Evolutionary conservation across 2,888 invertebrate species (phyloP), one percentile per base, ranked within the genome.

Genomic region (Amphipyra tragopoginis): DNA sequence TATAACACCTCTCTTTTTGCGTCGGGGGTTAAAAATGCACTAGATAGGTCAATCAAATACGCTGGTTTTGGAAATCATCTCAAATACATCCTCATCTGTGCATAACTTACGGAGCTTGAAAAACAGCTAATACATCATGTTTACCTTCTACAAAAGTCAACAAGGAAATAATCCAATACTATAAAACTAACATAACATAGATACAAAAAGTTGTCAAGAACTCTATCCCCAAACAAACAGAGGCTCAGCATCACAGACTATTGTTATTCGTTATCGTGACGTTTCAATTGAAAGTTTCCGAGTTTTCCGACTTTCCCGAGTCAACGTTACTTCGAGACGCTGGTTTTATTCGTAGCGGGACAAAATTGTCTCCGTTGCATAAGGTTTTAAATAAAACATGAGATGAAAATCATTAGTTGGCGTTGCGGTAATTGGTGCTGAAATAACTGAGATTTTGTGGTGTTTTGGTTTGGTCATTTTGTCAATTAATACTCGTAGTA

Each of bases 231-330:
- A 39, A 63, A 62, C 64, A 51, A 64, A 48, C 65, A 21, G 51
- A 15, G 62, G 54, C 59, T 60, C 52, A 57, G 57, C 70, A 61
- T 55, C 42, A 45, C 61, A 62, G 74, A 73, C 77, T 75, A 76
- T 79, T 80, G 82, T 83, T 82, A 83, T 81, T 79, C 77, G 77
- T 85, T 83, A 85, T 83, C 80, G 75, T 82, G 86, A 84, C 86
- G 72, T 81, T 83, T 84, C 85, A 86, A 86, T 86, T 83, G 81
- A 83, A 85, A 86, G 75, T 86, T 83, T 80, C 74, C 65, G 75
- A 69, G 75, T 65, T 29, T 29, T 29, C 29, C 29, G 29, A 86
- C 76, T 86, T 83, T 80, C 74, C n/a, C 65, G 75, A 69, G 75
- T 65, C 54, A 49, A 65, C 73, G 70, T 79, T 70, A 74, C 58